Conservation (phyloP, 1,140 invertebrate species). For the Platorchestia sp. region DNA sequence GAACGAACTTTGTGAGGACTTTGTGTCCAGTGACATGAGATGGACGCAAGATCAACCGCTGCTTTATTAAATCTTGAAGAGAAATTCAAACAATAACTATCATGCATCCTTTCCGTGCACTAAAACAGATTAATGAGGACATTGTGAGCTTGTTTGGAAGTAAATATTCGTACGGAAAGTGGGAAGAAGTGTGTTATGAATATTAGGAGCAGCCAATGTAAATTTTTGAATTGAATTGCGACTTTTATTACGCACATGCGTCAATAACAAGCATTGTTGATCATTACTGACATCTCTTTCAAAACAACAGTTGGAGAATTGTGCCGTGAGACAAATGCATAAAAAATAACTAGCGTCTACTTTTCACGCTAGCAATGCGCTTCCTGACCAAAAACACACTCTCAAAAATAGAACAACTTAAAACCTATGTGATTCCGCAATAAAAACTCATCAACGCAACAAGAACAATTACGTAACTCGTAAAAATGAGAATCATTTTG, state of each 20-base stretch:
- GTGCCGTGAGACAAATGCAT: not conserved
- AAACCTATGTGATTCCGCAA: not conserved
- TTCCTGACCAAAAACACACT: not conserved
- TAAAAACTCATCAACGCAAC: not conserved
- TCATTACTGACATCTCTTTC: no score
- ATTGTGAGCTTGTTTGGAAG: not conserved
- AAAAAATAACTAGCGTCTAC: not conserved
- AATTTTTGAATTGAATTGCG: not conserved
- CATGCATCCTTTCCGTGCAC: not conserved
- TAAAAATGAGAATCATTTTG: conserved; percentile 10
- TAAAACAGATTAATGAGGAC: not conserved
- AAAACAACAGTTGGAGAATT: not conserved
- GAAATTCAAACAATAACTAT: not conserved
- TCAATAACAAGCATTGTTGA: no score
- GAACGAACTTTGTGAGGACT: not conserved
- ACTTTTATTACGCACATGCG: no score
- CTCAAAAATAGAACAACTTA: not conserved
- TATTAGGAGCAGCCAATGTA: not conserved
- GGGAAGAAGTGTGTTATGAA: not conserved
- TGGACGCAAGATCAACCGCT: not conserved
- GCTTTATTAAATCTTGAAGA: not conserved
- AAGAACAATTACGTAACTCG: not conserved
- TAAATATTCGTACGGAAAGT: not conserved
- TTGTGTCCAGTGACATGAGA: not conserved
- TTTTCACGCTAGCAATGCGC: not conserved